Evolutionary conservation across 2,113 vertebrate genomes (phyloP).

Genomic region (Phrynosoma blainvillii): DNA sequence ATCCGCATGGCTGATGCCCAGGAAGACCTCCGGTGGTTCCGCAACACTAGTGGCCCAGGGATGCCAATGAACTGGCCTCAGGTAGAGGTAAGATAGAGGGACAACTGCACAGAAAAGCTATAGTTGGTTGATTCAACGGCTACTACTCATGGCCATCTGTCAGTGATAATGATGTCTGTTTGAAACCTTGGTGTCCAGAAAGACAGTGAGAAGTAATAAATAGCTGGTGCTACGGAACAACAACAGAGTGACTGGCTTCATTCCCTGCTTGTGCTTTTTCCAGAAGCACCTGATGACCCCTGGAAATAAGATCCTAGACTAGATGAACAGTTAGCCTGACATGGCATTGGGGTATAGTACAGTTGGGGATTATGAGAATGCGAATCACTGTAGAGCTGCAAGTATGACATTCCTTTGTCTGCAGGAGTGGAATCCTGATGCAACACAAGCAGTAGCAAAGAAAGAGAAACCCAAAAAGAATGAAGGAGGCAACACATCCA

Average conservation of each 20-base stretch:
- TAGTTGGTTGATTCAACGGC: neutral
- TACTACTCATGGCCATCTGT: neutral
- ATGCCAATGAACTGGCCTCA: slow-evolving; percentile 99
- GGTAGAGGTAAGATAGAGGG: slow-evolving; percentile 85
- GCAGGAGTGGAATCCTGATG: slow-evolving; percentile 96
- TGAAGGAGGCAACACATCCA: slow-evolving; percentile 84
- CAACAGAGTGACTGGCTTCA: too few species aligned
- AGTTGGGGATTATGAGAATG: neutral
- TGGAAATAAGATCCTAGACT: neutral
- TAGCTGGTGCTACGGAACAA: neutral
- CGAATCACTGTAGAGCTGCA: neutral
- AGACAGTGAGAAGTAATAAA: neutral
- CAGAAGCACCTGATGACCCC: neutral
- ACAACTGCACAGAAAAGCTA: neutral
- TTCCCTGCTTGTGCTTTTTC: neutral
- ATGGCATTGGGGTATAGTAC: neutral
- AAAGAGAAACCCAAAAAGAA: slow-evolving; percentile 94
- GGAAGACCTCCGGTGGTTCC: slow-evolving; percentile 99
- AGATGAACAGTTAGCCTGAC: neutral
- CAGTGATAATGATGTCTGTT: neutral
- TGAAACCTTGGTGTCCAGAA: neutral
- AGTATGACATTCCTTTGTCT: neutral
- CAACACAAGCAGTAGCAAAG: slow-evolving; percentile 86
- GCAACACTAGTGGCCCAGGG: slow-evolving; percentile 90
- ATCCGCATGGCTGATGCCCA: slow-evolving; percentile 90